These are phyloP conservation scores for Cossypha heuglini DNA, from an alignment of 2,797 vertebrate species.

Conservation along the genomic window DNA sequence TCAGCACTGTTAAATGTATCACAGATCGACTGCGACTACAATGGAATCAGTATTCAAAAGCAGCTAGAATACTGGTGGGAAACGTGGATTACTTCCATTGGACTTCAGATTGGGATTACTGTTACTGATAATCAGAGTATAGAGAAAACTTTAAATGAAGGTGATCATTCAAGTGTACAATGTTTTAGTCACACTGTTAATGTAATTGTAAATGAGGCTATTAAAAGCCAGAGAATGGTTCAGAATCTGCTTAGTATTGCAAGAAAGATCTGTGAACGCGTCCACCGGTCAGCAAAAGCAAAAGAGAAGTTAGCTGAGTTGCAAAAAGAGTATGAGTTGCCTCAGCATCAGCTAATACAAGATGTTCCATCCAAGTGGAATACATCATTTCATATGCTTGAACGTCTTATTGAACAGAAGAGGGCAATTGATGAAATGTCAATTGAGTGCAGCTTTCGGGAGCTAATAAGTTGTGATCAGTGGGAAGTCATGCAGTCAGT, in stretches of 20 bases:
- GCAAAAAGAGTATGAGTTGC: conserved; percentile 86
- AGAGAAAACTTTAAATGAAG: conserved; percentile 87
- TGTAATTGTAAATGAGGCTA: conserved; percentile 94
- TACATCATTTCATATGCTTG: conserved; percentile 94
- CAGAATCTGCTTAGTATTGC: conserved; percentile 94
- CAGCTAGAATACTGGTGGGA: conserved; percentile 97
- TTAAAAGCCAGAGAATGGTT: conserved; percentile 98
- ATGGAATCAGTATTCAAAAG: conserved; percentile 88
- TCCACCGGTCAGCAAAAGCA: conserved; percentile 89
- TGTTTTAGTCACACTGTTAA: conserved; percentile 94
- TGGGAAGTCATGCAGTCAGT: conserved; percentile 98
- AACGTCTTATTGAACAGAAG: conserved; percentile 94
- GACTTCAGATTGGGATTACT: conserved; percentile 92
- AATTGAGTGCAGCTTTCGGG: conserved; percentile 92
- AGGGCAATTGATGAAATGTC: conserved; percentile 92
- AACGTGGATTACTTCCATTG: conserved; percentile 90
- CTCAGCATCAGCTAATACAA: conserved; percentile 90
- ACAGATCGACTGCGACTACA: conserved; percentile 90
- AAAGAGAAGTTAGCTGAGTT: conserved; percentile 90
- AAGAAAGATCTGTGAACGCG: conserved; percentile 92
- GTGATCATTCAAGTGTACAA: conserved; percentile 86
- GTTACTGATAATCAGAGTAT: conserved; percentile 90
- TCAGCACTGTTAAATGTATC: conserved; percentile 92
- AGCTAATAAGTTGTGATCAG: conserved; percentile 95
- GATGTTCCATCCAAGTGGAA: conserved; percentile 94